phyloP scores from a whole-genome alignment of 2,113 vertebrate genomes.

The Circaetus gallicus region DNA sequence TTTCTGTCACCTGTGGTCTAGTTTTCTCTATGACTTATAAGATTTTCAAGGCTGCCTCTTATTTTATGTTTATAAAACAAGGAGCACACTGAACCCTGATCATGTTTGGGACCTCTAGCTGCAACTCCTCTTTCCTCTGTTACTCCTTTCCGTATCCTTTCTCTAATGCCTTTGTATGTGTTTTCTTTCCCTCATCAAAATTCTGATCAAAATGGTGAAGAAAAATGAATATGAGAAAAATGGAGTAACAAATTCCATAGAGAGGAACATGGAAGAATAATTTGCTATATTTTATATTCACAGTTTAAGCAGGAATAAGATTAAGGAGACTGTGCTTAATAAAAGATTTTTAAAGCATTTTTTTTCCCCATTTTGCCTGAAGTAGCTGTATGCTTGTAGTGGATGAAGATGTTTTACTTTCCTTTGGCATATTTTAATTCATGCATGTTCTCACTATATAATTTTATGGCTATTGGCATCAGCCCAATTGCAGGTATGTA shows the following conservation, averaged over 20 bases:
- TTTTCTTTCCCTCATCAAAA: neutral
- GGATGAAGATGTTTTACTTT: neutral
- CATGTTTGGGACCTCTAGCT: neutral
- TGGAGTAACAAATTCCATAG: neutral
- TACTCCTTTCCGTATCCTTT: neutral
- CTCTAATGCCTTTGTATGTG: neutral
- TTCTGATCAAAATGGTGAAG: neutral
- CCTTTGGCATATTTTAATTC: neutral
- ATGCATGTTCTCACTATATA: neutral
- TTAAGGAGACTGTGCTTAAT: neutral
- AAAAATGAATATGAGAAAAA: neutral
- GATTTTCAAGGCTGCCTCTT: neutral
- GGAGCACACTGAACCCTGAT: neutral
- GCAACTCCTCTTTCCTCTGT: neutral
- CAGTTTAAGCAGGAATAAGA: neutral
- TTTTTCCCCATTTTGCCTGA: neutral
- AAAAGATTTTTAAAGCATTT: neutral
- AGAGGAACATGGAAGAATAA: neutral
- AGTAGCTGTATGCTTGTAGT: neutral
- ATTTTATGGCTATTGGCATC: neutral
- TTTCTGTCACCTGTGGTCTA: neutral
- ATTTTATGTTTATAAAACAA: neutral
- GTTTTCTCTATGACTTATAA: neutral
- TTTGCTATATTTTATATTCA: neutral
- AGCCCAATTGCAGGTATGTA: neutral